These are phyloP conservation scores for Pangasianodon gigas DNA, from an alignment of 2,113 vertebrate genomes.

Conservation along the genomic window DNA sequence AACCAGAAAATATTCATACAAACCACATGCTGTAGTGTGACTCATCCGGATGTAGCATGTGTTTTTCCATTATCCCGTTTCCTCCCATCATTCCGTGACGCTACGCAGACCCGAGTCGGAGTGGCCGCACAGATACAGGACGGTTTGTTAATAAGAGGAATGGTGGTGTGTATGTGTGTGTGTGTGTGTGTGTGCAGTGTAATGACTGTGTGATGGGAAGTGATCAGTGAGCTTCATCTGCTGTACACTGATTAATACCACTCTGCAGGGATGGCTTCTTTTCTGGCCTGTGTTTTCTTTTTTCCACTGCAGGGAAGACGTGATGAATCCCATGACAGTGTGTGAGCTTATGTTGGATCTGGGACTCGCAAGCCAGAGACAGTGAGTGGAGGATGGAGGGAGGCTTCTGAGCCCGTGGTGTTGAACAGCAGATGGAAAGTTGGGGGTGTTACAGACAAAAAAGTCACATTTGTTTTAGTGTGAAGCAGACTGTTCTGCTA, in stretches of 20 bases:
- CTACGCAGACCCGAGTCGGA: slow-evolving; percentile 8
- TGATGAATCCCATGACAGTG: slow-evolving; percentile 1
- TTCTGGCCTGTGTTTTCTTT: slow-evolving; percentile 1
- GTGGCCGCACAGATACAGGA: slow-evolving; percentile 1
- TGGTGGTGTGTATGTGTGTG: background rate
- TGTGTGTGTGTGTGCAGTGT: background rate
- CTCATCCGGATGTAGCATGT: background rate
- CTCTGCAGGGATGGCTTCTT: slow-evolving; percentile 13
- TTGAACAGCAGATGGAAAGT: slow-evolving; percentile 41
- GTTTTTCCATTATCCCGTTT: slow-evolving; percentile 6
- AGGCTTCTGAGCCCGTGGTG: background rate
- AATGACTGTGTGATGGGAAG: slow-evolving; percentile 35
- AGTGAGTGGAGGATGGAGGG: background rate
- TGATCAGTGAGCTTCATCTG: slow-evolving; percentile 43
- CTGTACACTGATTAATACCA: slow-evolving; percentile 37
- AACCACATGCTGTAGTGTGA: background rate
- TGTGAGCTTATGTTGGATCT: slow-evolving; percentile 24
- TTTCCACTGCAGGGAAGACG: background rate
- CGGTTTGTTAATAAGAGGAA: slow-evolving; percentile 39
- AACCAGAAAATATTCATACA: background rate
- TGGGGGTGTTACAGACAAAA: slow-evolving; percentile 5
- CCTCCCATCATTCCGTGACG: slow-evolving; percentile 5
- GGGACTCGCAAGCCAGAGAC: background rate
- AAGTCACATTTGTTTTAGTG: background rate
- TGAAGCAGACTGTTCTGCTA: background rate